Base-by-base conservation (phyloP, 2,797 vertebrate species). In the Esox lucius region DNA sequence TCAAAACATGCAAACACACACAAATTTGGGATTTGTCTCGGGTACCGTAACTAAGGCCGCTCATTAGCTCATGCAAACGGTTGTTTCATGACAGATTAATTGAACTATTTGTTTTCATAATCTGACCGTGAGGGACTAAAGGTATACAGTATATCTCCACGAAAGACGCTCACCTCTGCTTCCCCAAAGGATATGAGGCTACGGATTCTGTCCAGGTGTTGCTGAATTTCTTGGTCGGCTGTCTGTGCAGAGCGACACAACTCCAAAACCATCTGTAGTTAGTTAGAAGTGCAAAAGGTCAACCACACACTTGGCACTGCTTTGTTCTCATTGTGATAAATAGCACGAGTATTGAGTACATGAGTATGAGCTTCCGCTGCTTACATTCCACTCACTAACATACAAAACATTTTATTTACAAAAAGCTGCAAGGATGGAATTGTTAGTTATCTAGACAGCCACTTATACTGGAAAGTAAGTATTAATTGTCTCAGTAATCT, bases 231-330 rank as follows among this genome's bases (percentile, higher is more conserved):
- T 49, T 92, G 87, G 4, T 91, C 90, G 0, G 71, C 42, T 8
- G 80, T 75, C 71, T 80, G 77, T 68, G 86, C 84, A 0, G 84
- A 26, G 1, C 78, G 90, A 78, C 91, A 93, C 80, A 92, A 64
- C 22, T 93, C 90, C 19, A 93, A 88, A 74, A 93, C 88, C 75
- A 91, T 86, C 91, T 93, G 82, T 26, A 69, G 81, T 75, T 9
- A 51, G 24, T 74, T 48, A 7, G 33, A 62, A 49, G 83, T n/a
- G 3, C 3, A 39, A 70, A 51, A 49, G 42, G 15, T 49, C 17
- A 42, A 68, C 3, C 13, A 28, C 31, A 12, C 5, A 67, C 68
- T 33, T 28, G 4, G 2, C 62, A 28, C 7, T 12, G 62, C 26
- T 31, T 19, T 49, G 15, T 53, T 53, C 19, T n/a, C 4, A n/a